Base-by-base conservation (phyloP, 2,888 invertebrate species). In the Acrobasis repandana region DNA sequence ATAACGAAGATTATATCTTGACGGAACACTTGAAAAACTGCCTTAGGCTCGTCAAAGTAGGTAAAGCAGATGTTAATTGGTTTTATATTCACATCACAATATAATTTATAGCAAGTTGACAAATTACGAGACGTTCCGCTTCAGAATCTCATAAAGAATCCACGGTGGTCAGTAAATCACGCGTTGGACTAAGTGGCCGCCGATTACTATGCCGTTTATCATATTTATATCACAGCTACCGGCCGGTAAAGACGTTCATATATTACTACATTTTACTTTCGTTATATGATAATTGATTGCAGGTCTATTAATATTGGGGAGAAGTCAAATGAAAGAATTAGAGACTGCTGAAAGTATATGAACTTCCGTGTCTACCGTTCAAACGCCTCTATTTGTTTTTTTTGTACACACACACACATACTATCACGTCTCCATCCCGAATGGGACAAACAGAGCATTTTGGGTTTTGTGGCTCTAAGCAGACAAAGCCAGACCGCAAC, bases 191-290 rank as follows among this genome's bases (percentile, higher is more conserved):
- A 61, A 64, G 60, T 58, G 59, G 63, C 16, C 58, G 51, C 28
- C 47, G 51, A 62, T 65, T 58, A 58, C 47, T 50, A 51, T 16
- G 47, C 56, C 49, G 54, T 65, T 51, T 49, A 51, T 63, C 60
- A 59, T 34, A 62, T 54, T 56, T 62, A 52, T 58, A 51, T 47
- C 34, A 43, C 52, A n/a, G 14, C 33, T 60, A 60, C 28, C 33
- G 34, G 6, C 9, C n/a, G 46, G 10, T 43, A 56, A 46, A 43
- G 15, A 59, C 28, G n/a, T 16, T 51, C 43, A 51, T 59, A 59
- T 46, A 52, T 46, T 43, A 43, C 15, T 14, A 14, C 9, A 20
- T 38, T 58, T 58, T 58, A 58, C 36, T 50, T 50, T 50, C 36
- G 52, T 33, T 33, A 6, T n/a, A n/a, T n/a, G 1, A 20, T 46